phyloP scores from a whole-genome alignment of 2,797 vertebrate species.

The Euthynnus affinis region DNA sequence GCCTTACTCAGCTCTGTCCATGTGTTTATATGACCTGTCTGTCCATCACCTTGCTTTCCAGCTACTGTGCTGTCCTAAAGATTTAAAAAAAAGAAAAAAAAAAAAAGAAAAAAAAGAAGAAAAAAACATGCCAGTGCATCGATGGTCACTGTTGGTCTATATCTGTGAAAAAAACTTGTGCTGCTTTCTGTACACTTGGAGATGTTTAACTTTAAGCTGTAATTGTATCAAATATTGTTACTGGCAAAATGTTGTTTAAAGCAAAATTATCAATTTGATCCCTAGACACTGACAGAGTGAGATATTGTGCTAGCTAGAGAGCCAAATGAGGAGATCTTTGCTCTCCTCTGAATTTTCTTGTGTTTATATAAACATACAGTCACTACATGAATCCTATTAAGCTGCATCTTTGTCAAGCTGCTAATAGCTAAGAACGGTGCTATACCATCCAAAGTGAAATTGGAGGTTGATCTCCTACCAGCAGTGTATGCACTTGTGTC shows the following conservation, averaged over 20 bases:
- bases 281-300: constrained; percentile 83
- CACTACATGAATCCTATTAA: constrained; percentile 86
- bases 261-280: constrained; percentile 83
- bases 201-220: constrained; percentile 85
- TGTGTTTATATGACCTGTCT: constrained; percentile 83
- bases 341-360: constrained; percentile 84
- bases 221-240: constrained; percentile 82
- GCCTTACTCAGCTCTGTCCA: constrained; percentile 88
- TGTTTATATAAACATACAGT: constrained; percentile 83
- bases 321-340: constrained; percentile 83
- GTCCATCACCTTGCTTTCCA: constrained; percentile 85
- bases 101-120: constrained; percentile 30
- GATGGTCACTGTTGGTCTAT: constrained; percentile 85
- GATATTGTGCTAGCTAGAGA: constrained; percentile 85
- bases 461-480: constrained; percentile 86
- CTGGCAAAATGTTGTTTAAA: constrained; percentile 77
- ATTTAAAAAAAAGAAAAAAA: constrained; percentile 34
- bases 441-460: constrained; percentile 89
- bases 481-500: constrained; percentile 88
- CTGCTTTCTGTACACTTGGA: constrained; percentile 87
- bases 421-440: constrained; percentile 87
- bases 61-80: constrained; percentile 81
- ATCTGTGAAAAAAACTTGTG: constrained; percentile 84
- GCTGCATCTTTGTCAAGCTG: constrained; percentile 89
- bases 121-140: constrained; percentile 80